Base-by-base conservation (phyloP, 2,888 invertebrate species). In the Euplexia lucipara region DNA sequence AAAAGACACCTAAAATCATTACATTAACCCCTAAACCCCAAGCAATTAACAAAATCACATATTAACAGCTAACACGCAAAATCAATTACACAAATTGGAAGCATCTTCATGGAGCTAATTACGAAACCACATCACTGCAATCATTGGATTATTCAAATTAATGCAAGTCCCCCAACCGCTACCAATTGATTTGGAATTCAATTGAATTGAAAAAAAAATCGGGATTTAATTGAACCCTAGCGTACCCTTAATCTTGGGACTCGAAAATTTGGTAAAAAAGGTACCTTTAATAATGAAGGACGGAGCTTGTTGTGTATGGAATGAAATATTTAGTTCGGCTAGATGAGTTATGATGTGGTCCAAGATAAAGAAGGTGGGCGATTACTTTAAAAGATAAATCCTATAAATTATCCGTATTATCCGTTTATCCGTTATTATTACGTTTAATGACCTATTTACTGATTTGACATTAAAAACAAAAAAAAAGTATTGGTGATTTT, bases 141-240 rank as follows among this genome's bases (percentile, higher is more conserved):
- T 81, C 72, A 81, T 62, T 70, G 56, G 62, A 77, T 77, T 83
- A 83, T 80, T 81, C 80, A 83, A 82, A 77, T 82, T 59, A 74
- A 62, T 63, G 20, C 49, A 47, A 70, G 53, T 64, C 70, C 82
- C 82, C 82, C 65, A 78, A 78, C 75, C 76, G 54, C 59, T 62
- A 20, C 49, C 70, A 65, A 83, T 83, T 81, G 77, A 74, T 79
- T 78, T 62, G 53, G 70, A 76, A 75, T 69, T 44, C 35, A 69
- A 74, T 74, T 70, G 54, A 57, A 70, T 51, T 81, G 37, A 66
- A 77, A 81, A 66, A n/a, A 70, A 81, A 83, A 79, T 71, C 56
- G 67, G 66, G 70, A 51, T 47, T 64, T 67, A 72, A 72, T 70
- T 68, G 53, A 68, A 68, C 71, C 69, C 67, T 70, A 54, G 54